Evolutionary conservation across 2,888 invertebrate genomes (phyloP).

Genomic region (Ferrisia virgata): DNA sequence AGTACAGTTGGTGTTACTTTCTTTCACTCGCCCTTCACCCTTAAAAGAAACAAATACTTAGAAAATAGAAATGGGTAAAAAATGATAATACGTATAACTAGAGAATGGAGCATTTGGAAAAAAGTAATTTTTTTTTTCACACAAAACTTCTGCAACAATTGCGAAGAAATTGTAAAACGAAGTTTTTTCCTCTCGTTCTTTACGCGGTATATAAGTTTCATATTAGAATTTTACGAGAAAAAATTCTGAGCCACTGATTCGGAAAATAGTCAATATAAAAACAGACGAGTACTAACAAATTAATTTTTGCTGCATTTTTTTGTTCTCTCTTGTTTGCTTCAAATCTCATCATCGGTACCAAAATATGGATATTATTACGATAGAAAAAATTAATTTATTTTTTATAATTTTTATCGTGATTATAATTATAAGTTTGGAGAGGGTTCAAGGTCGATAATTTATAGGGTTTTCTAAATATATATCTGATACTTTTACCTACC

Average conservation of each 20-base stretch:
- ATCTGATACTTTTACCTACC: no score
- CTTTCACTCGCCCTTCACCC: no score
- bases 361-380: no score
- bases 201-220: background rate
- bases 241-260: slow-evolving; percentile 28
- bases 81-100: background rate
- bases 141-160: slow-evolving; percentile 6
- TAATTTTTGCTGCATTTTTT: background rate
- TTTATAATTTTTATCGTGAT: background rate
- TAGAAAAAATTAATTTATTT: background rate
- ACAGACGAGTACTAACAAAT: background rate
- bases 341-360: no score
- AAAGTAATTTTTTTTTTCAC: background rate
- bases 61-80: background rate
- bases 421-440: background rate
- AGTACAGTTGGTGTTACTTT: no score
- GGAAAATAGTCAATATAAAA: slow-evolving; percentile 22
- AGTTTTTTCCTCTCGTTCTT: background rate
- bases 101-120: background rate
- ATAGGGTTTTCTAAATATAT: background rate
- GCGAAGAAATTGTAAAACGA: slow-evolving; percentile 13
- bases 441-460: background rate
- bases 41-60: background rate
- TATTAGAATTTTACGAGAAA: slow-evolving; percentile 8
- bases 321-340: background rate